These are phyloP conservation scores for Acheta domesticus DNA, from an alignment of 2,888 invertebrate species.

Conservation along the genomic window DNA sequence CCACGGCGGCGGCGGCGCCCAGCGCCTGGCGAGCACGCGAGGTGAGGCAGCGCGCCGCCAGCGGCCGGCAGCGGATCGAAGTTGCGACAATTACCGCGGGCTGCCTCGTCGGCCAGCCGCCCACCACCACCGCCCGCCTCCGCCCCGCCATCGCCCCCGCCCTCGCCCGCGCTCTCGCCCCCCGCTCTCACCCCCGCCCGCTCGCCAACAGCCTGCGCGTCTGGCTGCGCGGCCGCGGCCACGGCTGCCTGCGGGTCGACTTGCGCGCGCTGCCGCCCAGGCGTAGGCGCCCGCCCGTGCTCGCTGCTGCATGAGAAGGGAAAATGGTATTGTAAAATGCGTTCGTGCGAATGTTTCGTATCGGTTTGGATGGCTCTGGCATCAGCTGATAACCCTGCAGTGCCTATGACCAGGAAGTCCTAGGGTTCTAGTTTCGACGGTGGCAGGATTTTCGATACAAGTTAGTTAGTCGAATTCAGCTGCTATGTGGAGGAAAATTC, in stretches of 20 bases:
- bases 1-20: not conserved
- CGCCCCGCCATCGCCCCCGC: not conserved
- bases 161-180: not conserved
- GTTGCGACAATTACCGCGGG: conserved; percentile 5
- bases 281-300: no score
- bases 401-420: no score
- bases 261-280: no score
- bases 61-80: not conserved
- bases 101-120: not conserved
- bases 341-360: no score
- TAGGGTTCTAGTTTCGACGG: no score
- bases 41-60: not conserved
- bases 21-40: not conserved
- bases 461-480: no score
- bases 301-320: no score
- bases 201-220: not conserved
- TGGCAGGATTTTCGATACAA: no score
- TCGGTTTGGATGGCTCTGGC: no score
- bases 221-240: not conserved
- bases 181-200: not conserved
- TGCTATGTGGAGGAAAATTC: no score
- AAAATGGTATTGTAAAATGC: no score
- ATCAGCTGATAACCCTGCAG: no score
- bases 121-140: not conserved
- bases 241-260: not conserved